Conservation (phyloP, 2,797 vertebrate genomes). For the Octomys mimax region DNA sequence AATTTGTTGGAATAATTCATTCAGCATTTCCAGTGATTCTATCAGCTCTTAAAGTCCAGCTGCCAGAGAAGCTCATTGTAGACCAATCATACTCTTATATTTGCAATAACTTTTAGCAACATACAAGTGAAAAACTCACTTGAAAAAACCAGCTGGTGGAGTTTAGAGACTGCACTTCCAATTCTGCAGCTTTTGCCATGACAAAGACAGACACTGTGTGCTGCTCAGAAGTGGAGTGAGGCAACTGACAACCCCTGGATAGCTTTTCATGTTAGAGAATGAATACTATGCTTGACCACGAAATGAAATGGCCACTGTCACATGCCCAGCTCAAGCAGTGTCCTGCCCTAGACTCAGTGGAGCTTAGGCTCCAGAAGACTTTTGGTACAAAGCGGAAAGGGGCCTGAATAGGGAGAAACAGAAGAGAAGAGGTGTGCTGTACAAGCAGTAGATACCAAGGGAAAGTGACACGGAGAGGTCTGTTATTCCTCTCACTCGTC, state of each 20-base stretch:
- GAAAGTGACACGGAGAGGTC: too few species aligned
- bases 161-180: not conserved
- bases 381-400: accelerated
- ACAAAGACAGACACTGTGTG: too few species aligned
- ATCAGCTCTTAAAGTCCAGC: not conserved
- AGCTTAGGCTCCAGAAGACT: accelerated
- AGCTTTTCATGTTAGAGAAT: not conserved
- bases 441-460: not conserved
- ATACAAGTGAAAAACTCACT: not conserved
- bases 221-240: accelerated
- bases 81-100: not conserved
- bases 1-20: not conserved
- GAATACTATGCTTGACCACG: accelerated
- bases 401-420: accelerated
- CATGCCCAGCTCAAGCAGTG: too few species aligned
- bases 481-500: not conserved
- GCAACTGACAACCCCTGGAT: accelerated
- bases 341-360: accelerated
- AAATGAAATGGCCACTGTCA: accelerated
- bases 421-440: too few species aligned
- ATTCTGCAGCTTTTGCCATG: not conserved
- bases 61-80: not conserved
- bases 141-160: not conserved
- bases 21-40: not conserved
- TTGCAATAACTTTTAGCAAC: too few species aligned